Base-by-base conservation (phyloP, 1,140 invertebrate species). In the Neodiprion lecontei region DNA sequence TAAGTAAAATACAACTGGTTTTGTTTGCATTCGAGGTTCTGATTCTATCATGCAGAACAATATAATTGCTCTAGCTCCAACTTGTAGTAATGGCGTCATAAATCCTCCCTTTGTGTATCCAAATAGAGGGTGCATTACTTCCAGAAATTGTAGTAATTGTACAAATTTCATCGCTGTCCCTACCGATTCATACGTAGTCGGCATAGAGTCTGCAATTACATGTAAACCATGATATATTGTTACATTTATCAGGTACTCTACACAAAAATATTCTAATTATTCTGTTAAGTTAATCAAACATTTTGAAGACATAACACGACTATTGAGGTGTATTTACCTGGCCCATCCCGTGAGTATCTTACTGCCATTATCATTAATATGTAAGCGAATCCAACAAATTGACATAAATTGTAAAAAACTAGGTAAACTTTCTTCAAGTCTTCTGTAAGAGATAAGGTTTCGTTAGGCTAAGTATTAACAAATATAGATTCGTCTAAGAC, bases 41-140 rank as follows among this genome's bases (percentile, higher is more conserved):
- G 92, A 90, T 78, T 95, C 93, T 21, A 98, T 93, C 91, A 98
- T 93, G 1, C 90, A 88, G 86, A 98, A 97, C 40, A 98, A 85
- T 7, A 98, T 90, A 77, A 98, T 92, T 48, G 91, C 90, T 75
- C 96, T 90, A 0, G 96, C 96, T 40, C 89, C 88, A 17, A 96
- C 91, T 92, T 98, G 92, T 21, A 94, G 77, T 67, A 94, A 90
- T 11, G 92, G 89, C n/a, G 90, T 80, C 7, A 94, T 53, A 7
- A 91, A 79, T 76, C 90, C 90, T 67, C 95, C 94, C 87, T 93
- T 95, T 12, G 96, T 96, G 79, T 97, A 96, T 1, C 96, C 95
- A 81, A 98, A 93, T 7, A 98, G 77, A 5, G 96, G 94, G 90
- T 98, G 96, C 88, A 98, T 90, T 0, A 98, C 92, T 90, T 99